Evolutionary conservation across 2,113 vertebrate species (phyloP).

Genomic region (Microtus oregoni): DNA sequence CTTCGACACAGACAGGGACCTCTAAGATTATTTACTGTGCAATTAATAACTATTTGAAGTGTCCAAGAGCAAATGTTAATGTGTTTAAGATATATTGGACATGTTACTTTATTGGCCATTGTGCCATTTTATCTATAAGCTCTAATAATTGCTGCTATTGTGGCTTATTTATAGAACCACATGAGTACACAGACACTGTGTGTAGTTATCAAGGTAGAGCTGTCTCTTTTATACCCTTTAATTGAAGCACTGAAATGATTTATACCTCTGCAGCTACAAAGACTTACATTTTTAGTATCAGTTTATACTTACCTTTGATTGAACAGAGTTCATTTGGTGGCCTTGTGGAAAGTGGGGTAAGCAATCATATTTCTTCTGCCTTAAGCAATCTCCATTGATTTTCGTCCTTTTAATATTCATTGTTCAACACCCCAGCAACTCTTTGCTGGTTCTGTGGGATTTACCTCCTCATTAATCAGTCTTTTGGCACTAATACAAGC

Average conservation of each 20-base stretch:
- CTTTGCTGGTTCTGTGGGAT: background rate
- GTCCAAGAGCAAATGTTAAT: background rate
- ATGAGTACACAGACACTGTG: background rate
- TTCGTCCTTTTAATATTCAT: background rate
- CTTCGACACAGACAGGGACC: background rate
- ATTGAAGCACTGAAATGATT: background rate
- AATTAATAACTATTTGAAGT: background rate
- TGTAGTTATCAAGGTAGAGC: background rate
- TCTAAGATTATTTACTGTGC: background rate
- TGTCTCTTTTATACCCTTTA: background rate
- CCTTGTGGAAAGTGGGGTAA: background rate
- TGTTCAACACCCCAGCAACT: background rate
- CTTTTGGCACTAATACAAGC: background rate
- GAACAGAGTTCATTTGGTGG: background rate
- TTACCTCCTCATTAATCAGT: background rate
- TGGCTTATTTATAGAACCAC: background rate
- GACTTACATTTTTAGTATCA: background rate
- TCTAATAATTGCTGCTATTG: background rate
- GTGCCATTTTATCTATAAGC: background rate
- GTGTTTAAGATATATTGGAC: background rate
- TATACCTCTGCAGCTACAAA: background rate
- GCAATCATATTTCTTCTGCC: background rate
- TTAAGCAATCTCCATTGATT: background rate
- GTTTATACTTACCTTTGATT: background rate
- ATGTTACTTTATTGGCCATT: background rate